phyloP scores from a whole-genome alignment of 2,113 vertebrate species.

The Cygnus atratus region DNA sequence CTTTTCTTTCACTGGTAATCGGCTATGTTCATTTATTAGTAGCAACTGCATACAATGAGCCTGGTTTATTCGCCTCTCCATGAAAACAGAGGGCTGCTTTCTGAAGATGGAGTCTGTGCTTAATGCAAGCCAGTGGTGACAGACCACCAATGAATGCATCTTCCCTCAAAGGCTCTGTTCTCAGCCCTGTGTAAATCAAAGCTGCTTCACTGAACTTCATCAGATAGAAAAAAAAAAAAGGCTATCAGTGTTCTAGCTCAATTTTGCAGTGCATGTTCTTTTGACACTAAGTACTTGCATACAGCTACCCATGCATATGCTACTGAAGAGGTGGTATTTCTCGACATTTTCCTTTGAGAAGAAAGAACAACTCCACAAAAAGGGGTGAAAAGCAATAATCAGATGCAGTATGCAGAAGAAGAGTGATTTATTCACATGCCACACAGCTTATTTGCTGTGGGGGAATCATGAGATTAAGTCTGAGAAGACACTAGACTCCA shows the following conservation, averaged over 20 bases:
- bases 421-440: not conserved
- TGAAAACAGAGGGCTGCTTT: not conserved
- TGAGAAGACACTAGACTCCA: not conserved
- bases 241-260: not conserved
- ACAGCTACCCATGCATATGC: not conserved
- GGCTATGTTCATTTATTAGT: not conserved
- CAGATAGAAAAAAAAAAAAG: not conserved
- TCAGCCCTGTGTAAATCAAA: not conserved
- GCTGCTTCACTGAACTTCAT: not conserved
- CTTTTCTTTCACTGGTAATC: conserved; percentile 48
- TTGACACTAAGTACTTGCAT: not conserved
- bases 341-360: not conserved
- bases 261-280: not conserved
- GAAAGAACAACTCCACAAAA: not conserved
- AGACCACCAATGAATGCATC: not conserved
- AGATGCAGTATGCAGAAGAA: not conserved
- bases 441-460: not conserved
- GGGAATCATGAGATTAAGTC: not conserved
- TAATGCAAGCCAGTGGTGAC: not conserved
- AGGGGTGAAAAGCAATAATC: not conserved
- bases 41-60: not conserved
- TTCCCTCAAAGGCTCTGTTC: not conserved
- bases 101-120: not conserved
- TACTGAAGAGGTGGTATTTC: not conserved
- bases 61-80: not conserved